phyloP scores from a whole-genome alignment of 2,113 vertebrate species.

The Melanotaenia duboulayi region DNA sequence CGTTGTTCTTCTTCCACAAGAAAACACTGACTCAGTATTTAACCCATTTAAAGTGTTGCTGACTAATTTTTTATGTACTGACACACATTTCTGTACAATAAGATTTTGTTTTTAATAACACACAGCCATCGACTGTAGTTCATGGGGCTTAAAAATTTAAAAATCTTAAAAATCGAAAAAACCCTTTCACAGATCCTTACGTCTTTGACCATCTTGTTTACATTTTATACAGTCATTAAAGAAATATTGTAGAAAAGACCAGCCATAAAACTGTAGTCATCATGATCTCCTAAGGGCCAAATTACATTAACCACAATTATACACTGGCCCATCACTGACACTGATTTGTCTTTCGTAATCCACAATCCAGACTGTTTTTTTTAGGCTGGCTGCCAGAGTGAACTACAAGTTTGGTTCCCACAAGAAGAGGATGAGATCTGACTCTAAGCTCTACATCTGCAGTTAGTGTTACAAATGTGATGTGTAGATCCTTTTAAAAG shows the following conservation, averaged over 20 bases:
- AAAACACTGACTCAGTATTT: neutral
- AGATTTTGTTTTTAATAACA: no score
- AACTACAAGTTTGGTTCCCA: conserved; percentile 45
- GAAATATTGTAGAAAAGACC: conserved; percentile 16
- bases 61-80: no score
- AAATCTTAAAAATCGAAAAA: neutral
- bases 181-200: neutral
- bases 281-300: conserved; percentile 26
- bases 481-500: neutral
- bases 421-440: conserved; percentile 40
- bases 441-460: conserved; percentile 7
- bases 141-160: neutral
- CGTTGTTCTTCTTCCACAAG: neutral
- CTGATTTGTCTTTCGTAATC: conserved; percentile 40
- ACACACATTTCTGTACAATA: no score
- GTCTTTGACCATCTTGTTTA: neutral
- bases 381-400: conserved; percentile 43
- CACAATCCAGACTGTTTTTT: conserved; percentile 60
- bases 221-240: neutral
- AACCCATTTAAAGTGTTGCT: no score
- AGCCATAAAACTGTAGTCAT: conserved; percentile 37
- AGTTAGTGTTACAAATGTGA: conserved; percentile 20
- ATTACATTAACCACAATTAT: conserved; percentile 40
- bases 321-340: conserved; percentile 7
- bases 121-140: neutral